Evolutionary conservation across 2,797 vertebrate genomes (phyloP), one percentile per base, ranked within the genome.

Genomic region (Lerista edwardsae): DNA sequence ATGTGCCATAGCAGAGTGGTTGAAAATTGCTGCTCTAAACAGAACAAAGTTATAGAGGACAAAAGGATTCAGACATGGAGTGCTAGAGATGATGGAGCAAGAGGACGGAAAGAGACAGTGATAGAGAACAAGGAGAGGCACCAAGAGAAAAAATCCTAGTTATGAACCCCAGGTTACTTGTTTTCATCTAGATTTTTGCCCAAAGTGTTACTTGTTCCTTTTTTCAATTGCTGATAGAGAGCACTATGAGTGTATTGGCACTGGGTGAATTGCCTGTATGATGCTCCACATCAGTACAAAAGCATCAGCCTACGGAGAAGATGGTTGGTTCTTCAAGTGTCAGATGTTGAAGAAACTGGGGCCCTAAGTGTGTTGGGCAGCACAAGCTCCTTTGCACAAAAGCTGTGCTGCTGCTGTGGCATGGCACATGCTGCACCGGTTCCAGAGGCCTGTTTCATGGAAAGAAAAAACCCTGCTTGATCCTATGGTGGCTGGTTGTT

Each of bases 61-160:
- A 91, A 89, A 83, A 89, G 90, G 88, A 90, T 87, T 93, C 89
- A 92, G 78, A 90, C 36, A 64, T 29, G 23, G 34, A 64, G 1
- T 69, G 75, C 55, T 74, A 44, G 71, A 25, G 59, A 67, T n/a
- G n/a, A 83, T 81, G 87, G 86, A 85, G 36, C 14, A 72, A 62
- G n/a, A n/a, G 75, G 41, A 71, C n/a, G 62, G 57, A 47, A 81
- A 73, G 69, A 62, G 62, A 73, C n/a, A 59, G 34, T 14, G 19
- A 23, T 29, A 59, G 44, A 62, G 55, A 29, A 41, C 3, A 62
- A 59, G 15, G 8, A 11, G 85, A 92, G 29, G 84, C 83, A 88
- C 72, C 41, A 29, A 57, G 84, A 88, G 83, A 88, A 68, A 83
- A 89, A 11, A 14, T 2, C 23, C 29, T 80, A 39, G 55, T 25